Base-by-base conservation (phyloP, 2,888 invertebrate species). In the Macrosiphum euphorbiae region DNA sequence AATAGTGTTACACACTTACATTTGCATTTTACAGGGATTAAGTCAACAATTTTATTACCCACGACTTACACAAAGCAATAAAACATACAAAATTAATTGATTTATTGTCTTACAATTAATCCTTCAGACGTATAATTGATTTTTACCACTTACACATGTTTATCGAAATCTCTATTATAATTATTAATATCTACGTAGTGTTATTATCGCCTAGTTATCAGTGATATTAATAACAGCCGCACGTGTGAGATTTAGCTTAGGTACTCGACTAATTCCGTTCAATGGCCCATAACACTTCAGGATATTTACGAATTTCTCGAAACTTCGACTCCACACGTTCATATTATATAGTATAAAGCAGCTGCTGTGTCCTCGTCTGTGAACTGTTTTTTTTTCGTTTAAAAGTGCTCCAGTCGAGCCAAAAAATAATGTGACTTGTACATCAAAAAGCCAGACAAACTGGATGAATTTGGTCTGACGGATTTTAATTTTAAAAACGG, bases 1-100 rank as follows among this genome's bases (percentile, higher is more conserved):
- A 89, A 89, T 89, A 44, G 61, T 89, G 58, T 58, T 89, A 26
- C 35, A 35, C 20, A n/a, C n/a, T n/a, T n/a, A n/a, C n/a, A n/a
- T n/a, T 78, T 78, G 20, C 8, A 78, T 78, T 0, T 78, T 35
- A 78, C 61, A 61, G 8, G 28, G 28, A 89, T 89, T n/a, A 28
- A 88, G 44, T 88, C 16, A 44, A 61, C 89, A 61, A 28, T 89
- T 44, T 86, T 86, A 50, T 86, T n/a, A 16, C 26, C 26, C 16
- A 8, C 7, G 47, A n/a, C 86, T 86, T 16, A 86, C 7, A 47
- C 7, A 26, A 47, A 86, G 8, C 26, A 85, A 85, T 26, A 85
- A 86, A 28, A 28, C 47, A 44, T 86, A 86, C 47, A 47, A 88
- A 35, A 52, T 10, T 24, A 88, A 52, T 88, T 55, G 11, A 88